These are phyloP conservation scores for Microctenopoma steveboyesi DNA, from an alignment of 2,797 vertebrate genomes.

Conservation along the genomic window DNA sequence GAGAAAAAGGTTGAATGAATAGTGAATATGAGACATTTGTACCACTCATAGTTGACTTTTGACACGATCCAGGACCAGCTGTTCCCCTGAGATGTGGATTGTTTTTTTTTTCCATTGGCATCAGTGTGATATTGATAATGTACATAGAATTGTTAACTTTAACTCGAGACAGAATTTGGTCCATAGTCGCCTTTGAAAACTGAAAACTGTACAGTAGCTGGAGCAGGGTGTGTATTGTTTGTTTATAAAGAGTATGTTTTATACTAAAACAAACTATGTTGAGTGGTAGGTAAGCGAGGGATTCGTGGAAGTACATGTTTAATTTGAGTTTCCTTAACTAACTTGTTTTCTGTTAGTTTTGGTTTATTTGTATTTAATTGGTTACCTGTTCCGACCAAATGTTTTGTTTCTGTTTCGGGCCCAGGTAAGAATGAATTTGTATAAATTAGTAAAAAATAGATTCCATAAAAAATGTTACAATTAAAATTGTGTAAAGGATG, in stretches of 20 bases:
- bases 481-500: slow-evolving; percentile 61
- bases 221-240: slow-evolving; percentile 88
- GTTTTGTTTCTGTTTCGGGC: slow-evolving; percentile 54
- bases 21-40: slow-evolving; percentile 76
- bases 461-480: slow-evolving; percentile 58
- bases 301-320: slow-evolving; percentile 84
- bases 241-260: slow-evolving; percentile 92
- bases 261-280: slow-evolving; percentile 85
- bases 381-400: slow-evolving; percentile 70
- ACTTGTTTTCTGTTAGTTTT: slow-evolving; percentile 62
- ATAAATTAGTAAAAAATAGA: slow-evolving; percentile 72
- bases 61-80: slow-evolving; percentile 68
- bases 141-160: slow-evolving; percentile 35
- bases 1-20: slow-evolving; percentile 47
- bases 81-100: slow-evolving; percentile 45
- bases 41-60: slow-evolving; percentile 81
- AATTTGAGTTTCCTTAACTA: slow-evolving; percentile 72
- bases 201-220: slow-evolving; percentile 84
- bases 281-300: slow-evolving; percentile 82
- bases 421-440: slow-evolving; percentile 70
- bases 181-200: slow-evolving; percentile 73
- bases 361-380: slow-evolving; percentile 74
- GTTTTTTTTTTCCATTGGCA: slow-evolving; percentile 29
- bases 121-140: slow-evolving; percentile 44
- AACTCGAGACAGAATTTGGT: slow-evolving; percentile 54